Base-by-base conservation (phyloP, 2,888 invertebrate species). In the Idaea aversata region DNA sequence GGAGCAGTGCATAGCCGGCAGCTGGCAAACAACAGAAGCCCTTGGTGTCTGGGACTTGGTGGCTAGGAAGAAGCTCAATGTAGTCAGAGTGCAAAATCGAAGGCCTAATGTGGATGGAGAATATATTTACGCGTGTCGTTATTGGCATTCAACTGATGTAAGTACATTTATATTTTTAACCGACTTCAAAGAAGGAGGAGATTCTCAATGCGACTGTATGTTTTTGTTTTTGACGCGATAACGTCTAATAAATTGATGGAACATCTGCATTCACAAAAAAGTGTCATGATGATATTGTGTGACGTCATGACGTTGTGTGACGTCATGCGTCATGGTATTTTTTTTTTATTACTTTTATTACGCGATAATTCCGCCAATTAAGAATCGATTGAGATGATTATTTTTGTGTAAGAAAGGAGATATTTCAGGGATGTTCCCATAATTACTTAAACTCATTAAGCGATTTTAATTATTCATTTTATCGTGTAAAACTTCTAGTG, bases 71-170 rank as follows among this genome's bases (percentile, higher is more conserved):
- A 81, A 90, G 57, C 71, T 94, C 13, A 87, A 83, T 65, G 81
- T 91, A 15, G 79, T 94, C 57, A 82, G 87, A 38, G 93, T 93
- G 0, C 88, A 89, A 67, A 94, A 95, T 74, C 81, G 94, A 61
- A 82, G 92, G 47, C 88, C 87, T 0, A 88, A 93, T 60, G 85
- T 94, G 0, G 93, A 93, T 57, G 94, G 94, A 0, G 94, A 95
- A 73, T 95, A 93, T 73, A 85, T 94, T 5, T 94, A 94, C 70
- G 88, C 93, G 1, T 93, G 93, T 63, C 91, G 91, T 38, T 95
- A 89, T 77, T 94, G 93, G 93, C 83, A 78, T 63, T 92, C 92
- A 5, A 71, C 67, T 57, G 70, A 82, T 73, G 92, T 91, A 71
- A 71, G 76, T 76, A 25, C 25, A 25, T 25, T 25, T 3, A 25